Percentiles rank a stretch among this genome's conserved stretches.
Evolutionary conservation across 2,888 invertebrate genomes (phyloP).

Genomic region (Leucozona laternaria): DNA sequence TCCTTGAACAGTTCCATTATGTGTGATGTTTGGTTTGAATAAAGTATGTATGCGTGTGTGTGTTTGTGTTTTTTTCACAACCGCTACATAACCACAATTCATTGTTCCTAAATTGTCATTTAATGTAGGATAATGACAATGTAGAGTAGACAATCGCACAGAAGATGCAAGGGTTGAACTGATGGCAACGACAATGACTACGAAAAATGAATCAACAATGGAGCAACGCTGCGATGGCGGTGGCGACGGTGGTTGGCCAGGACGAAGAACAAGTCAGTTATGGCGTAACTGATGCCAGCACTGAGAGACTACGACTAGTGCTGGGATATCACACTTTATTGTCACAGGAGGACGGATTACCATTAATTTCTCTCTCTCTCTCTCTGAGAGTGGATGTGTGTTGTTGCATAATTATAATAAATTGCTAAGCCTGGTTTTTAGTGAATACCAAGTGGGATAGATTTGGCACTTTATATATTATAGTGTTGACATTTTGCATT

Average conservation of each 20-base stretch:
- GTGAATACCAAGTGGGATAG: conserved; percentile 32
- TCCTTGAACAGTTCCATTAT: conserved; percentile 60
- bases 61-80: not conserved
- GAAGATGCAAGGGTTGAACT: conserved; percentile 43
- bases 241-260: not conserved
- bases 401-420: conserved; percentile 58
- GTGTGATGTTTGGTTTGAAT: conserved; percentile 1
- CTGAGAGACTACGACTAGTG: not conserved
- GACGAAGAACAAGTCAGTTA: conserved; percentile 15
- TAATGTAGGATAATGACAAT: conserved; percentile 66
- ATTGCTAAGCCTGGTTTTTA: conserved; percentile 50
- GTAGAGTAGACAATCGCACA: conserved; percentile 42
- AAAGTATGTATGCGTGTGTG: not conserved
- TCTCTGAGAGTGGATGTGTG: conserved; percentile 25
- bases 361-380: conserved; percentile 11
- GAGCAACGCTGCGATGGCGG: not conserved
- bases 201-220: conserved; percentile 18
- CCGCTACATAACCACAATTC: conserved; percentile 33
- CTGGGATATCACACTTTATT: conserved; percentile 35
- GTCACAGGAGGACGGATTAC: conserved; percentile 50
- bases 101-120: conserved; percentile 67
- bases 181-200: conserved; percentile 8
- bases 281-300: not conserved
- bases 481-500: conserved; percentile 52
- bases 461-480: conserved; percentile 37